A percentile compares a stretch with the other conserved stretches of the same genome.
Conservation (phyloP, 1,140 invertebrate species). For the Drosophila equinoxialis region DNA sequence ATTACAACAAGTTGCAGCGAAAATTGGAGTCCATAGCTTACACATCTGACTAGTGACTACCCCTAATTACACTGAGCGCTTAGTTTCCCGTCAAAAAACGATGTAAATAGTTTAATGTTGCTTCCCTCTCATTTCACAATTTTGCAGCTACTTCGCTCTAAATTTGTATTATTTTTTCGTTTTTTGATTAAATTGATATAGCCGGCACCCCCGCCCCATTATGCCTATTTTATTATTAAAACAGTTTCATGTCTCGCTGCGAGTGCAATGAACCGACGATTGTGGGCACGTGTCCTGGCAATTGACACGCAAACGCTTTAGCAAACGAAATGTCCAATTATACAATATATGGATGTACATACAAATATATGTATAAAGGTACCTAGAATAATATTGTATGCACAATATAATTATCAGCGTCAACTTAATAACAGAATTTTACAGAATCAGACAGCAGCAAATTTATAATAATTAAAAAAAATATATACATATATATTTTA, state of each 20-base stretch:
- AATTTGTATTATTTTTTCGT: constrained; percentile 3
- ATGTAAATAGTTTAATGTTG: neutral
- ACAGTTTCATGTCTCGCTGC: constrained; percentile 41
- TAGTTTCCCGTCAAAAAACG: no score
- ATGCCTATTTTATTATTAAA: constrained; percentile 27
- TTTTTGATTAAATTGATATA: constrained; percentile 7
- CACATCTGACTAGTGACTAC: no score
- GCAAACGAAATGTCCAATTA: constrained; percentile 8
- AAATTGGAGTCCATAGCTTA: no score
- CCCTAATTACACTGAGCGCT: no score
- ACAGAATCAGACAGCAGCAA: neutral
- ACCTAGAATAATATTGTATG: neutral
- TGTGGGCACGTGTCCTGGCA: constrained; percentile 44
- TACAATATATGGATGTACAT: neutral
- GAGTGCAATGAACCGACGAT: constrained; percentile 53
- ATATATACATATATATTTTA: neutral
- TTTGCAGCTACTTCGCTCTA: neutral
- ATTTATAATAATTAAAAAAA: neutral
- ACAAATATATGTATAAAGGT: neutral
- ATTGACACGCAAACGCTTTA: constrained; percentile 36
- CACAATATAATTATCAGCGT: neutral
- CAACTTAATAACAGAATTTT: neutral
- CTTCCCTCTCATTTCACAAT: neutral
- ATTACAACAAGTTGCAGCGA: no score
- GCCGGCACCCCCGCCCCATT: constrained; percentile 16